A percentile compares a stretch with the other conserved stretches of the same genome.
These are phyloP conservation scores for Ecliptopera silaceata DNA, from an alignment of 2,888 invertebrate genomes.

Conservation along the genomic window DNA sequence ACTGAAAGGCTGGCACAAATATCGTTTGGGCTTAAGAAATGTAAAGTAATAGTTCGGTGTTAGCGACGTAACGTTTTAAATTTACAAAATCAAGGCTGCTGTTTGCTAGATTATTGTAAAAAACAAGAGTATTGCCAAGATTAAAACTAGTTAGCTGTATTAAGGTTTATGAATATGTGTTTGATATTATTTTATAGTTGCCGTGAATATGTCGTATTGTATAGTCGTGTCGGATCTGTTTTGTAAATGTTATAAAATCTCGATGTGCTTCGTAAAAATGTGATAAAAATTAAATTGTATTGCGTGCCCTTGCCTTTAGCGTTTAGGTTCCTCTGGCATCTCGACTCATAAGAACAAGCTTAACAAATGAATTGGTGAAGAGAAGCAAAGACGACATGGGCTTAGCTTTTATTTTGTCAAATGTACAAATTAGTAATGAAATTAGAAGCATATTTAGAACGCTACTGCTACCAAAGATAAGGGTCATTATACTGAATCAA, in stretches of 20 bases:
- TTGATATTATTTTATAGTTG: slow-evolving; percentile 33
- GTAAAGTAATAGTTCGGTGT: slow-evolving; percentile 46
- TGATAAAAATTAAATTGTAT: slow-evolving; percentile 36
- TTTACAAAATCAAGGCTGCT: slow-evolving; percentile 64
- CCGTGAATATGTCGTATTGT: slow-evolving; percentile 19
- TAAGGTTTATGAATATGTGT: slow-evolving; percentile 31
- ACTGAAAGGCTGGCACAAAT: slow-evolving; percentile 38
- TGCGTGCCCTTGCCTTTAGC: slow-evolving; percentile 19
- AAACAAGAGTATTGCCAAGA: slow-evolving; percentile 47
- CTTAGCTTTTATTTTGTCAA: slow-evolving; percentile 46
- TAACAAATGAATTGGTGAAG: background rate
- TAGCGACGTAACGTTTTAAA: slow-evolving; percentile 46
- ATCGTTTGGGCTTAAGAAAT: slow-evolving; percentile 33
- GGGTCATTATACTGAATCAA: slow-evolving; percentile 20
- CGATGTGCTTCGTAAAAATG: slow-evolving; percentile 40
- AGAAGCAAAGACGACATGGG: slow-evolving; percentile 5
- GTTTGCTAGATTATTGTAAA: slow-evolving; percentile 53
- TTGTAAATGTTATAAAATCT: slow-evolving; percentile 30
- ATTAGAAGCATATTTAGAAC: slow-evolving; percentile 26
- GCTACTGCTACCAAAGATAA: slow-evolving; percentile 26
- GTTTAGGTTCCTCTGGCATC: slow-evolving; percentile 14
- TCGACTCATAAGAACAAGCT: slow-evolving; percentile 1
- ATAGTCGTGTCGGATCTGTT: slow-evolving; percentile 35
- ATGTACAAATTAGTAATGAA: slow-evolving; percentile 57
- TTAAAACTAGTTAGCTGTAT: slow-evolving; percentile 36